These are phyloP conservation scores for Otocyon megalotis DNA, from an alignment of 2,113 vertebrate species.

Conservation along the genomic window DNA sequence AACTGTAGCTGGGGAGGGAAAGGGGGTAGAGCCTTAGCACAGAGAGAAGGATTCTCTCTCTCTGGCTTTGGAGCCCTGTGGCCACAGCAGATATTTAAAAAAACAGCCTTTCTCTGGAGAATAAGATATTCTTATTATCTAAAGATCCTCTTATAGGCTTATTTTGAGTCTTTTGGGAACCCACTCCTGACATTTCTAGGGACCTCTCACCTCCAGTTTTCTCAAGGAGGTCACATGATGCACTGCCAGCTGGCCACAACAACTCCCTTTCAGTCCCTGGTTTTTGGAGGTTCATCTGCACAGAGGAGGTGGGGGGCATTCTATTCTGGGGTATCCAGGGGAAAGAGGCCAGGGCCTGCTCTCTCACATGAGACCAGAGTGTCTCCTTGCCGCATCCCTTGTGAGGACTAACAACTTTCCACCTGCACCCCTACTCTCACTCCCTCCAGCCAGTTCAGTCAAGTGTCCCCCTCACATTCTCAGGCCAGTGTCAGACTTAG, in stretches of 20 bases:
- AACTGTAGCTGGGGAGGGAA: neutral
- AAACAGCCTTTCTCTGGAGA: neutral
- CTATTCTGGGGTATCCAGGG: neutral
- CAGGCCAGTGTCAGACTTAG: neutral
- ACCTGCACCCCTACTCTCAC: accelerated
- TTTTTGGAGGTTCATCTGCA: neutral
- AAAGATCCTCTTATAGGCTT: too few species aligned
- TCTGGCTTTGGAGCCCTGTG: neutral
- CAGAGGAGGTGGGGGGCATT: neutral
- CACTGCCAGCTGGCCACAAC: accelerated
- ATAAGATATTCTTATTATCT: too few species aligned
- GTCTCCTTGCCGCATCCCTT: neutral
- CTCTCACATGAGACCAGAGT: neutral
- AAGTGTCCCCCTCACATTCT: neutral
- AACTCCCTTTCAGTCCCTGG: neutral
- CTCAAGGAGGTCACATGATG: accelerated
- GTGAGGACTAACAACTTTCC: neutral
- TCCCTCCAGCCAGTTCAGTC: neutral
- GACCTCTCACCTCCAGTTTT: neutral
- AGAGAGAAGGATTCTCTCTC: neutral
- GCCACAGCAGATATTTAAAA: neutral
- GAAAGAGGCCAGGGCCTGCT: neutral
- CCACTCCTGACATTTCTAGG: neutral
- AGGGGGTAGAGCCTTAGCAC: neutral
- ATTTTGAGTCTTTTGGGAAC: neutral